Evolutionary conservation across 2,888 invertebrate genomes (phyloP).

Genomic region (Hypolimnas misippus): DNA sequence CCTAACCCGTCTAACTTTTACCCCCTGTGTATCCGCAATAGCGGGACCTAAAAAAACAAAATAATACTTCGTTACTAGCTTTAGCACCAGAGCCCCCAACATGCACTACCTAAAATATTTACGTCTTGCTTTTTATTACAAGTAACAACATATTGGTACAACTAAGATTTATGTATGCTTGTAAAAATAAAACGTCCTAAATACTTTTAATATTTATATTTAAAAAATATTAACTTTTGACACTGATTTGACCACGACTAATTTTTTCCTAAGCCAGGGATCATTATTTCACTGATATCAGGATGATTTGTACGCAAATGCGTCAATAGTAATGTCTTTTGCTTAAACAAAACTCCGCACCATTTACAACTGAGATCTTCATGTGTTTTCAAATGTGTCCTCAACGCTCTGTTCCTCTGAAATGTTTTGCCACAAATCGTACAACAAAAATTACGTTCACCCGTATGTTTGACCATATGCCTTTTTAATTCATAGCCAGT

Average conservation of each 20-base stretch:
- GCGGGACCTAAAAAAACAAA: constrained; percentile 74
- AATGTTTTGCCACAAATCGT: constrained; percentile 67
- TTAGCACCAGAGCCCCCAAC: constrained; percentile 23
- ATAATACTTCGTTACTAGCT: constrained; percentile 48
- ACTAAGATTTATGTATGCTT: not conserved
- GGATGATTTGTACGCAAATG: constrained; percentile 58
- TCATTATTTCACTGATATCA: constrained; percentile 45
- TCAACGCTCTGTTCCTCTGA: constrained; percentile 61
- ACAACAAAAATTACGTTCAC: constrained; percentile 67
- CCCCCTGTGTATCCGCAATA: constrained; percentile 54
- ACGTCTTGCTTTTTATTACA: not conserved
- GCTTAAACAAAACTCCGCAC: constrained; percentile 59
- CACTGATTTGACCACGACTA: constrained; percentile 2
- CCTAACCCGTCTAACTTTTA: constrained; percentile 59
- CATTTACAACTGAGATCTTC: constrained; percentile 62
- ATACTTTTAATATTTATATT: constrained; percentile 19
- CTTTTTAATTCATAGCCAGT: constrained; percentile 71
- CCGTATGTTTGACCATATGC: constrained; percentile 70
- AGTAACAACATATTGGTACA: not conserved
- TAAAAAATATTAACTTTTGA: constrained; percentile 10
- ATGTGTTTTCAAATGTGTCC: constrained; percentile 66
- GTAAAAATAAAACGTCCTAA: constrained; percentile 5
- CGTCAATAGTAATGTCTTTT: constrained; percentile 52
- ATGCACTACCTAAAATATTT: constrained; percentile 19
- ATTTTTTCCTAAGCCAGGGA: constrained; percentile 22